phyloP scores from a whole-genome alignment of 2,113 vertebrate genomes.

The Dasyprocta punctata region DNA sequence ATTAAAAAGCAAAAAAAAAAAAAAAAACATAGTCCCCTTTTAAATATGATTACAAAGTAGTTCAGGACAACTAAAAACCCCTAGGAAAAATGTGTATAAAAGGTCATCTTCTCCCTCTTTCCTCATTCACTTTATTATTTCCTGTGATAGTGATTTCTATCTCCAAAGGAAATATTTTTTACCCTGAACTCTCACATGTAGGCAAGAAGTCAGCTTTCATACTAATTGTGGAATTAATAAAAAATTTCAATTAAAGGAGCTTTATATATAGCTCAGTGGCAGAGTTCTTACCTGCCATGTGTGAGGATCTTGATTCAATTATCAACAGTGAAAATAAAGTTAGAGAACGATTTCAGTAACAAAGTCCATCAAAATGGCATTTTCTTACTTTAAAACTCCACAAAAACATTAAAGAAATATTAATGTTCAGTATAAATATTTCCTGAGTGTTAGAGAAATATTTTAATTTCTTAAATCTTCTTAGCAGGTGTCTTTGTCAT shows the following conservation, averaged over 20 bases:
- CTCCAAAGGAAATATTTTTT: not conserved
- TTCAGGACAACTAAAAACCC: not conserved
- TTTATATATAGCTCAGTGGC: fast-evolving
- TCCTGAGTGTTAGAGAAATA: not conserved
- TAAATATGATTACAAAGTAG: not conserved
- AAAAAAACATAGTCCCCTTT: not conserved
- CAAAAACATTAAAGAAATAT: not conserved
- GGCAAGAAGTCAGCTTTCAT: not conserved
- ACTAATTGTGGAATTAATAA: not conserved
- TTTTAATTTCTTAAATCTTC: not conserved
- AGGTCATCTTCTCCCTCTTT: not conserved
- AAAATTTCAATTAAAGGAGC: not conserved
- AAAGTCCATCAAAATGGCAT: not conserved
- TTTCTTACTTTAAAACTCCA: not conserved
- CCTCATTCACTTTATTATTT: not conserved
- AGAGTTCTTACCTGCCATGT: not conserved
- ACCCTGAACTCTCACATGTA: not conserved
- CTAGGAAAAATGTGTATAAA: not conserved
- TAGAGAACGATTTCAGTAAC: not conserved
- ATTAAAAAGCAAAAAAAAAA: not conserved
- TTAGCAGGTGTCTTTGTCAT: not conserved
- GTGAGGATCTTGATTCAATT: not conserved
- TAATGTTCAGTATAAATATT: not conserved
- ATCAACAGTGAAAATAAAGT: too few relatives aligned
- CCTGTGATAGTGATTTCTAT: not conserved